phyloP scores from a whole-genome alignment of 2,888 invertebrate genomes.

The Xestia sexstrigata region DNA sequence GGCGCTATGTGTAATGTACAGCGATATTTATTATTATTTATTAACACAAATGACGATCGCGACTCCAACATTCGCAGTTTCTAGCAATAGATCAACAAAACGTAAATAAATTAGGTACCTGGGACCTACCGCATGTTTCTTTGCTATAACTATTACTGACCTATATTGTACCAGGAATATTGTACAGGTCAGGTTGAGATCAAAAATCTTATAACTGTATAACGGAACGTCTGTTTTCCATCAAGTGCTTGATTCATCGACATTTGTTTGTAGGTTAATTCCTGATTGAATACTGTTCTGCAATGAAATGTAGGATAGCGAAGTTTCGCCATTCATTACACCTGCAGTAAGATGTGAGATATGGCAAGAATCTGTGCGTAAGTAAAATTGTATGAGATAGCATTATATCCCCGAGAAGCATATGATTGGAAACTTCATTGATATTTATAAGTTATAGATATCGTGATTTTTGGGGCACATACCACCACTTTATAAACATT shows the following conservation, averaged over 20 bases:
- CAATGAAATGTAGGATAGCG: constrained; percentile 21
- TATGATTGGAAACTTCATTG: not conserved
- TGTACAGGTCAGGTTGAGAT: constrained; percentile 30
- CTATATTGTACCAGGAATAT: constrained; percentile 24
- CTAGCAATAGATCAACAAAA: not conserved
- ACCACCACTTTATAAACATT: not conserved
- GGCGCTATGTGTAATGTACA: too few species aligned
- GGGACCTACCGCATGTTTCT: not conserved
- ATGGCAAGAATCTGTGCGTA: not conserved
- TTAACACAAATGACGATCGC: not conserved
- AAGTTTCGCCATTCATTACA: constrained; percentile 14
- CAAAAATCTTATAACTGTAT: constrained; percentile 16
- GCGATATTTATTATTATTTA: too few species aligned
- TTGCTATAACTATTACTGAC: constrained; percentile 20
- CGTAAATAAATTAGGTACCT: constrained; percentile 3
- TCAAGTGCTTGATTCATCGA: constrained; percentile 20
- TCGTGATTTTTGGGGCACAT: not conserved
- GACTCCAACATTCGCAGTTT: not conserved
- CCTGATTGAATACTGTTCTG: constrained; percentile 24
- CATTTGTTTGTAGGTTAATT: constrained; percentile 20
- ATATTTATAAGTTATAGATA: not conserved
- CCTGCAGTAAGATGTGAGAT: not conserved
- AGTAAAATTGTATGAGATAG: not conserved
- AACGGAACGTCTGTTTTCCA: constrained; percentile 21
- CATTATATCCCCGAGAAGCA: not conserved